Percentiles rank a stretch among this genome's conserved stretches.
Conservation (phyloP, 2,113 vertebrate genomes). For the Delphinapterus leucas region DNA sequence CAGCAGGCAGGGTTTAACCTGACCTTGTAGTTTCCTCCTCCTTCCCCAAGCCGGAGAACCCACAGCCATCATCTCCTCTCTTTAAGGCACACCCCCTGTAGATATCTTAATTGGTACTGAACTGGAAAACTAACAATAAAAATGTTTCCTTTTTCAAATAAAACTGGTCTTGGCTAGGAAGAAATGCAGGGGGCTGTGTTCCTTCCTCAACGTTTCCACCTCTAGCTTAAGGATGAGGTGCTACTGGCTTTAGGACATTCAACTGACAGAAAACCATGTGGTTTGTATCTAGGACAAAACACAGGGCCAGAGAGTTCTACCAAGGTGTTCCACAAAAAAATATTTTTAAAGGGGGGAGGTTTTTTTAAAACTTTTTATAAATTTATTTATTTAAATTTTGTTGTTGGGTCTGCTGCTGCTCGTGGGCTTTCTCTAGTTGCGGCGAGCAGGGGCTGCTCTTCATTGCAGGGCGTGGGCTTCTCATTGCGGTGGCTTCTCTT, state of each 20-base stretch:
- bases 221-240: neutral
- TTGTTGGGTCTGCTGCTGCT: too few relatives aligned
- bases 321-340: neutral
- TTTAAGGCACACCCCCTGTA: rapidly evolving
- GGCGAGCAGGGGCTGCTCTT: too few relatives aligned
- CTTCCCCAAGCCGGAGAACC: neutral
- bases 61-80: neutral
- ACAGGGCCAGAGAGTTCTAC: neutral
- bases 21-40: neutral
- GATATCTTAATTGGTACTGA: neutral
- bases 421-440: too few relatives aligned
- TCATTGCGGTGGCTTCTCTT: too few relatives aligned
- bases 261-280: neutral
- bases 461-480: too few relatives aligned
- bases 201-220: neutral
- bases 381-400: too few relatives aligned
- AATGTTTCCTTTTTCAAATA: neutral
- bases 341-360: neutral
- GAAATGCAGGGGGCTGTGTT: neutral
- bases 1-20: neutral
- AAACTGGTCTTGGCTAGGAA: neutral
- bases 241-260: neutral
- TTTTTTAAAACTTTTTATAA: rapidly evolving
- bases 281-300: neutral
- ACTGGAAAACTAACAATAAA: neutral